phyloP scores from a whole-genome alignment of 2,113 vertebrate genomes.

The Heterocephalus glaber region DNA sequence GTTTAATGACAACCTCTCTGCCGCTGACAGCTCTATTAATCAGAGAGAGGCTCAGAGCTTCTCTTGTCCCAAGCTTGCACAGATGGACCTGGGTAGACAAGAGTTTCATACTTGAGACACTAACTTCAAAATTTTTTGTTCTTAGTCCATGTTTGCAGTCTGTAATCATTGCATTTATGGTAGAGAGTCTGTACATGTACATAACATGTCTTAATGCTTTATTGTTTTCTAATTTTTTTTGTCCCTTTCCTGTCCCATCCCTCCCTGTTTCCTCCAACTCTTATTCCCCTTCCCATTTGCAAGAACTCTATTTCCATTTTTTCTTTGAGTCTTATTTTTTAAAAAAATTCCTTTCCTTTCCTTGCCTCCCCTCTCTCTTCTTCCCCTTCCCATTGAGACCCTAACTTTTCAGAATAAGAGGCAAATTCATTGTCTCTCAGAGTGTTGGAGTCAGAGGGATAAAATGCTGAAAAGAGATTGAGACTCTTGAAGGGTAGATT shows the following conservation, averaged over 20 bases:
- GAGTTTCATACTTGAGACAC: background rate
- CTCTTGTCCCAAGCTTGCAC: background rate
- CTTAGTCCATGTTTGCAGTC: background rate
- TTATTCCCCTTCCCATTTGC: background rate
- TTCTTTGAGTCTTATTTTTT: too few species aligned
- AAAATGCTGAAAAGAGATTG: slow-evolving; percentile 31
- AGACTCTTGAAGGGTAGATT: slow-evolving; percentile 46
- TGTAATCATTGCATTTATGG: too few species aligned
- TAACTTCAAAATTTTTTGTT: background rate
- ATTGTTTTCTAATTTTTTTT: too few species aligned
- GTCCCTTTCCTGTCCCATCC: background rate
- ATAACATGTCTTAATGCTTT: too few species aligned
- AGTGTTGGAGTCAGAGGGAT: background rate
- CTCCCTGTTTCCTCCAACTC: background rate
- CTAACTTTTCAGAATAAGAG: slow-evolving; percentile 44
- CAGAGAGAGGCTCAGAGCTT: background rate
- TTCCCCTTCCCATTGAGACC: background rate
- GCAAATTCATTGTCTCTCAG: background rate
- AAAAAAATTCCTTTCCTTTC: background rate
- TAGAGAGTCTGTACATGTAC: background rate
- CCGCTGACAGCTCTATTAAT: background rate
- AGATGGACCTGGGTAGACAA: background rate
- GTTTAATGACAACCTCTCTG: background rate
- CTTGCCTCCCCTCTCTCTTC: background rate
- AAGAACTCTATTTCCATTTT: background rate